Conservation (phyloP, 2,113 vertebrate genomes). For the Nycticorax nycticorax region DNA sequence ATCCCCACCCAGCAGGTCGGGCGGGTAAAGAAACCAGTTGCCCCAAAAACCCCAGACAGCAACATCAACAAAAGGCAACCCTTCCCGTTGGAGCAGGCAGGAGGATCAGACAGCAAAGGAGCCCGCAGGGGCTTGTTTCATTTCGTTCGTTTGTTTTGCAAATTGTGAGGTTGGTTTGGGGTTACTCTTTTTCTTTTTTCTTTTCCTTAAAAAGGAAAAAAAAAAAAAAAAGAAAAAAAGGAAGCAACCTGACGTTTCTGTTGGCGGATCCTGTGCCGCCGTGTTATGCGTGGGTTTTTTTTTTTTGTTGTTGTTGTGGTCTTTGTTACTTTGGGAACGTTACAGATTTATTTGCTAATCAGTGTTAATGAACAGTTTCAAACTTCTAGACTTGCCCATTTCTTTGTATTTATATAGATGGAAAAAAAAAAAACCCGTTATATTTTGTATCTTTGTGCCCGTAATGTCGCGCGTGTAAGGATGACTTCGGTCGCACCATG, state of each 20-base stretch:
- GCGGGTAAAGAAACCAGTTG: slow-evolving; percentile 40
- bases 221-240: not conserved
- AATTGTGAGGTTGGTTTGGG: slow-evolving; percentile 47
- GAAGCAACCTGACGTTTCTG: slow-evolving; percentile 24
- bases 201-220: not conserved
- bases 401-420: slow-evolving; percentile 84
- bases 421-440: slow-evolving; percentile 78
- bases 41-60: slow-evolving; percentile 49
- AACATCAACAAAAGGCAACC: slow-evolving; percentile 41
- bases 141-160: slow-evolving; percentile 64
- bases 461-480: slow-evolving; percentile 65
- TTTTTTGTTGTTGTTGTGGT: not conserved
- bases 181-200: not conserved
- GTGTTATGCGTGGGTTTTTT: not conserved
- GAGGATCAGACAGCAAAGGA: slow-evolving; percentile 60
- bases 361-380: slow-evolving; percentile 62
- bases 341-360: slow-evolving; percentile 61
- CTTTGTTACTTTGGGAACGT: slow-evolving; percentile 22
- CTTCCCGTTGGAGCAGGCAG: slow-evolving; percentile 54
- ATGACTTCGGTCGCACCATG: slow-evolving; percentile 38
- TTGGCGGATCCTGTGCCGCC: not conserved
- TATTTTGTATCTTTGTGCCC: slow-evolving; percentile 81
- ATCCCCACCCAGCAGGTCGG: slow-evolving; percentile 55
- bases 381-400: slow-evolving; percentile 13
- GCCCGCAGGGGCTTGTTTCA: slow-evolving; percentile 64